These are phyloP conservation scores for Macaria notata DNA, from an alignment of 2,888 invertebrate genomes.

Conservation along the genomic window DNA sequence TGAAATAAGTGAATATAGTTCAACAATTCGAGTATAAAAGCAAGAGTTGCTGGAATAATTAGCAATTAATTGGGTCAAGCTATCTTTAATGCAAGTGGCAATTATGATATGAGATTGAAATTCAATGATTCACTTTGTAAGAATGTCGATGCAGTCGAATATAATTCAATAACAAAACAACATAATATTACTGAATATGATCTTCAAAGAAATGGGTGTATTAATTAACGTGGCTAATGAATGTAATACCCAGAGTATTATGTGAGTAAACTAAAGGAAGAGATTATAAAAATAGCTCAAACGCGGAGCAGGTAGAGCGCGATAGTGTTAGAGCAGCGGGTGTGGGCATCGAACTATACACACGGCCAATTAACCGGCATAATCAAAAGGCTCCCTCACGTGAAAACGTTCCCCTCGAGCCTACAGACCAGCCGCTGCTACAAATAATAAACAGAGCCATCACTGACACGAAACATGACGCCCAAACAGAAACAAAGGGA, in stretches of 20 bases:
- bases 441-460: conserved; percentile 68
- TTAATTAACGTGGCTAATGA: no score
- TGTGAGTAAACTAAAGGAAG: no score
- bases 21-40: neutral
- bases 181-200: no score
- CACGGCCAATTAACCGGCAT: conserved; percentile 50
- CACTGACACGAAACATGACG: conserved; percentile 65
- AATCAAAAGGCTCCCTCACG: conserved; percentile 57
- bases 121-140: neutral
- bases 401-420: conserved; percentile 49
- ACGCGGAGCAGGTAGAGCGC: conserved; percentile 1
- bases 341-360: conserved; percentile 35
- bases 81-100: neutral
- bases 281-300: neutral
- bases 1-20: no score
- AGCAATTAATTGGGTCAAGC: conserved; percentile 15
- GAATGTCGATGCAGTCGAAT: neutral
- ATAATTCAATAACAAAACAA: neutral
- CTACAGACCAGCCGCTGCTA: conserved; percentile 44
- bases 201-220: no score
- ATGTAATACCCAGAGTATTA: no score
- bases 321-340: neutral
- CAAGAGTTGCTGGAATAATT: conserved; percentile 1
- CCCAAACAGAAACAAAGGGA: conserved; percentile 62
- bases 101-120: neutral